phyloP scores from a whole-genome alignment of 1,140 invertebrate genomes.

The Neelides sp. region DNA sequence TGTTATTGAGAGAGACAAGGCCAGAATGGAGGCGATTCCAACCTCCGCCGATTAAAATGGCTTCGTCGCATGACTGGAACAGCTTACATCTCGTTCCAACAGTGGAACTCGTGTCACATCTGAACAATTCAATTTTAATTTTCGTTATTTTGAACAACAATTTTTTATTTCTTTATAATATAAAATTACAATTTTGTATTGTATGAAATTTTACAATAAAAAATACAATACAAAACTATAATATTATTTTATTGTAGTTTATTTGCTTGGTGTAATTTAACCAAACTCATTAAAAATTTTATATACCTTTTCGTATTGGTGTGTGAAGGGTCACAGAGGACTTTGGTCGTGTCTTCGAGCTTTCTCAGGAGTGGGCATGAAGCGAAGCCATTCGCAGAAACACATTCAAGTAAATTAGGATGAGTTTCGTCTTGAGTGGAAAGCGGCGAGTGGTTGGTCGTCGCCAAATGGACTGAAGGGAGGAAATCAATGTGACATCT shows the following conservation, averaged over 20 bases:
- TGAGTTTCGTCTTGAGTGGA: background rate
- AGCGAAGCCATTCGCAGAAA: conserved; percentile 34
- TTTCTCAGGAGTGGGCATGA: conserved; percentile 37
- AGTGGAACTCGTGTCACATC: conserved; percentile 39
- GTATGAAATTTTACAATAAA: too few species aligned
- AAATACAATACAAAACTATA: too few species aligned
- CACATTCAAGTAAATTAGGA: conserved; percentile 26
- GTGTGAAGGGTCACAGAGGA: conserved; percentile 41
- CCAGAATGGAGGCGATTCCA: conserved; percentile 41
- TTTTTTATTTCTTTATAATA: too few species aligned
- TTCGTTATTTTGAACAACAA: too few species aligned
- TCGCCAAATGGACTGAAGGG: conserved; percentile 19
- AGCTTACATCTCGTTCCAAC: conserved; percentile 39
- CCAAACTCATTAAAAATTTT: background rate
- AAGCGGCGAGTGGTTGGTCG: background rate
- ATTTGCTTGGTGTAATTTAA: too few species aligned
- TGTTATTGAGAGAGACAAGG: conserved; percentile 34
- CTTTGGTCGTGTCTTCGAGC: conserved; percentile 34
- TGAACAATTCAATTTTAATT: conserved; percentile 1
- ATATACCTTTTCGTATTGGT: conserved; percentile 37
- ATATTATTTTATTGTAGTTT: too few species aligned
- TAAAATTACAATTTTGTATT: too few species aligned
- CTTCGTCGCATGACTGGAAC: conserved; percentile 44
- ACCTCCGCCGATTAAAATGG: conserved; percentile 43
- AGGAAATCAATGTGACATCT: conserved; percentile 28